Base-by-base conservation (phyloP, 2,797 vertebrate species). In the Lophotriccus pileatus region DNA sequence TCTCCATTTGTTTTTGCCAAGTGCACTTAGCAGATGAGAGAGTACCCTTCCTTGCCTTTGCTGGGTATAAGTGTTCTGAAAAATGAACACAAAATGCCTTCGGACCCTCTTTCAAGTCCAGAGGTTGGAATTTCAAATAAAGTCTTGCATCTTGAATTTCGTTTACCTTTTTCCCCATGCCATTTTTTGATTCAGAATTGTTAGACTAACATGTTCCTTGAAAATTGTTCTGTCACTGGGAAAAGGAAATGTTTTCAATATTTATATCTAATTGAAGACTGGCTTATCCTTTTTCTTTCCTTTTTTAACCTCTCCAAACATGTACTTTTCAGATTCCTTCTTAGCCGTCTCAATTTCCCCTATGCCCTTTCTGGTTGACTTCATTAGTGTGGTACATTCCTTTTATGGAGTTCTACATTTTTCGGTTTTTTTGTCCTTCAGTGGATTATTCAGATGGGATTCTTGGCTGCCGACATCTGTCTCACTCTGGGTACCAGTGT, bases 301-400 rank as follows among this genome's bases (percentile, higher is more conserved):
- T 94, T 95, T 94, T 96, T 94, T 95, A 95, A 90, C 83, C 66
- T 92, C 83, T 91, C 87, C 79, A 94, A 93, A 84, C 81, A 88
- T 81, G 92, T 88, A 52, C 91, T 94, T 89, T 87, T 91, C 82
- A 93, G 69, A 96, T 94, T 95, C 89, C 58, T 91, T 93, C 58
- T 86, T 78, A 69, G 87, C 82, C 58, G 46, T 90, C 73, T 91
- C 21, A 80, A 67, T 91, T 94, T 93, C 82, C 94, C 79, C 83
- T 86, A n/a, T 95, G 94, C 84, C 89, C 95, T 91, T 95, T 93
- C 87, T 91, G 47, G 69, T 90, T 82, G 91, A 89, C 82, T 91
- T 90, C 67, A 56, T 78, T 95, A 86, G 85, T 0, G 3, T 75
- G 77, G 50, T 87, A 46, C 74, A 52, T 76, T 93, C 92, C 91